Evolutionary conservation across 1,140 invertebrate genomes (phyloP), one percentile per base, ranked within the genome.

Genomic region (Coptotermes formosanus): DNA sequence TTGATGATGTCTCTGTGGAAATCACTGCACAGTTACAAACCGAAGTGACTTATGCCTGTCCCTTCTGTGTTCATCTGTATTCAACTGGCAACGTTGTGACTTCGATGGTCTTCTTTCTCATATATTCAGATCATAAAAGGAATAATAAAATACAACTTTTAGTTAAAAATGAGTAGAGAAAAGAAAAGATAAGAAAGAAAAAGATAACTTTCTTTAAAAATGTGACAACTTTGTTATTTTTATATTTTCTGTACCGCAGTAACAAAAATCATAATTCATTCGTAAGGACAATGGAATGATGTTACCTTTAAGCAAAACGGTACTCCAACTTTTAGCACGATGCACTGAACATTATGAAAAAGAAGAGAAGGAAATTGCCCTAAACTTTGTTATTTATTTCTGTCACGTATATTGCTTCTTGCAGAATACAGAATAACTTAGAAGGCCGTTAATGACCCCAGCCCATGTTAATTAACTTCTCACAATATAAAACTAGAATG

Each of bases 221-320:
- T 75, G 64, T 30, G 64, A 75, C 64, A 75, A 75, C 25, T 75
- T 75, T 64, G 59, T 64, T 75, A 75, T 75, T 75, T n/a, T 75
- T 75, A 75, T 75, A 75, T 75, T 75, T 38, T 75, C 64, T 30
- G 25, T 30, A 16, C 64, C 64, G 14, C 64, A 30, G 8, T 75
- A 75, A 75, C 25, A 75, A 75, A 75, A 75, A 1, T 9, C 64
- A 75, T 75, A 7, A 8, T n/a, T 75, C 64, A n/a, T 30, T 30
- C 9, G 25, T 75, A 8, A 30, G n/a, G 4, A 75, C 64, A 75
- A 75, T 75, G n/a, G 64, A 30, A 75, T 30, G 19, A 6, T 75
- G 25, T n/a, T 75, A 21, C 12, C 19, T 23, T 64, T 64, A 21
- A 64, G 25, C 64, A 75, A 8, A 8, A 30, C n/a, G 2, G 16